Evolutionary conservation across 2,888 invertebrate genomes (phyloP).

Genomic region (Toxonevra muliebris): DNA sequence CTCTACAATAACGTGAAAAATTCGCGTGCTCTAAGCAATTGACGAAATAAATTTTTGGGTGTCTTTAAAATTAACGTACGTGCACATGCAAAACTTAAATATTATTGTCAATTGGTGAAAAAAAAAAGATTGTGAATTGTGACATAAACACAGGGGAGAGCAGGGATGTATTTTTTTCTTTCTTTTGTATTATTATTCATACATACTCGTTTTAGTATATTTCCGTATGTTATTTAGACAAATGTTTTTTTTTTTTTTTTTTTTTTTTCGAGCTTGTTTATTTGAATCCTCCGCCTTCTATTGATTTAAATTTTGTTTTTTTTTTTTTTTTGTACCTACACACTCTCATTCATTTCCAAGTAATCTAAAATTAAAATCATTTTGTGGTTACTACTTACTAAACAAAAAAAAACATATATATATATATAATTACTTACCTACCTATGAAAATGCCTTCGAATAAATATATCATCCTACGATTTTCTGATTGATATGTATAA

Average conservation of each 20-base stretch:
- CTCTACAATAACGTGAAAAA: background rate
- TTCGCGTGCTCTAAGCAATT: constrained; percentile 26
- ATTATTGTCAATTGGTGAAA: background rate
- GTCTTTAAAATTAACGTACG: constrained; percentile 14
- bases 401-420: constrained; percentile 17
- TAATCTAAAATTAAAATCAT: constrained; percentile 62
- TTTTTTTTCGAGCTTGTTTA: too few species aligned
- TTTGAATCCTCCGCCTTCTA: too few species aligned
- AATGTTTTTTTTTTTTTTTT: too few species aligned
- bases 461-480: background rate
- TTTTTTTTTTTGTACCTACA: too few species aligned
- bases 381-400: constrained; percentile 31
- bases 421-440: too few species aligned
- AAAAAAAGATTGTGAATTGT: background rate
- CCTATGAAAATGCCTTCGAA: constrained; percentile 28
- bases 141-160: too few species aligned
- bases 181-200: too few species aligned
- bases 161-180: too few species aligned
- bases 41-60: constrained; percentile 18
- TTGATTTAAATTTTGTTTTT: background rate
- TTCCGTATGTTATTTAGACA: too few species aligned
- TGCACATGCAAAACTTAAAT: too few species aligned
- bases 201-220: too few species aligned
- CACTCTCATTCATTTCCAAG: background rate
- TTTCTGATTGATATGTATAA: too few species aligned